Evolutionary conservation across 2,888 invertebrate species (phyloP).

Genomic region (Dasysyrphus albostriatus): DNA sequence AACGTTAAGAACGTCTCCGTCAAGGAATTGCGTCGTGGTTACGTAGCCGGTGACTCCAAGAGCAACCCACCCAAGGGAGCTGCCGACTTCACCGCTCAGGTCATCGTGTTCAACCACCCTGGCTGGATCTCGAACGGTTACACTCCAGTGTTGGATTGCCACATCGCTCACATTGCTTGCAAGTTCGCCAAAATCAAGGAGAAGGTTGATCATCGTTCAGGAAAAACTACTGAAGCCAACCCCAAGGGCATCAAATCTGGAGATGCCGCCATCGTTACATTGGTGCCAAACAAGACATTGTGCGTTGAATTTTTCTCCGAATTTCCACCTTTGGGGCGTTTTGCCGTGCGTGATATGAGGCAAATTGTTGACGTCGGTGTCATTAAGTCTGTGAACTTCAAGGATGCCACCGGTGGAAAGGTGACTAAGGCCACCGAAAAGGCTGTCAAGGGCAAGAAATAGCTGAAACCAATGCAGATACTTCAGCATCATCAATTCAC

Average conservation of each 20-base stretch:
- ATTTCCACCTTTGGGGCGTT: slow-evolving; percentile 99
- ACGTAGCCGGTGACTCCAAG: slow-evolving; percentile 99
- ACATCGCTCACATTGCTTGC: slow-evolving; percentile 99
- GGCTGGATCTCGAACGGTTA: slow-evolving; percentile 99
- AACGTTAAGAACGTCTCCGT: slow-evolving; percentile 99
- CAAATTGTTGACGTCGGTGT: slow-evolving; percentile 99
- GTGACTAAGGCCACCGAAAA: too few species aligned
- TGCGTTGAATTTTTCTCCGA: slow-evolving; percentile 99
- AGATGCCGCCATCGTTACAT: slow-evolving; percentile 97
- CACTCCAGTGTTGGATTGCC: slow-evolving; percentile 99
- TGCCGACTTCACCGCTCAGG: slow-evolving; percentile 97
- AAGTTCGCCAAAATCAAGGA: slow-evolving; percentile 99
- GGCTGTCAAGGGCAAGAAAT: too few species aligned
- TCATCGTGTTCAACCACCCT: slow-evolving; percentile 99
- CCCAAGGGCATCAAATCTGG: slow-evolving; percentile 98
- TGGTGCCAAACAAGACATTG: slow-evolving; percentile 98
- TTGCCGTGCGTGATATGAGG: slow-evolving; percentile 99
- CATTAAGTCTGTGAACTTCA: slow-evolving; percentile 96
- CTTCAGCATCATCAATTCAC: too few species aligned
- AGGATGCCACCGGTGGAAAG: too few species aligned
- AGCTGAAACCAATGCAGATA: too few species aligned
- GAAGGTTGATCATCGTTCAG: slow-evolving; percentile 99
- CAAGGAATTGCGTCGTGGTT: slow-evolving; percentile 99
- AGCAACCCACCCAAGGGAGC: slow-evolving; percentile 97
- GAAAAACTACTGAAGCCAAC: slow-evolving; percentile 95